Evolutionary conservation across 2,888 invertebrate species (phyloP).

Genomic region (Galerucella calmariensis): DNA sequence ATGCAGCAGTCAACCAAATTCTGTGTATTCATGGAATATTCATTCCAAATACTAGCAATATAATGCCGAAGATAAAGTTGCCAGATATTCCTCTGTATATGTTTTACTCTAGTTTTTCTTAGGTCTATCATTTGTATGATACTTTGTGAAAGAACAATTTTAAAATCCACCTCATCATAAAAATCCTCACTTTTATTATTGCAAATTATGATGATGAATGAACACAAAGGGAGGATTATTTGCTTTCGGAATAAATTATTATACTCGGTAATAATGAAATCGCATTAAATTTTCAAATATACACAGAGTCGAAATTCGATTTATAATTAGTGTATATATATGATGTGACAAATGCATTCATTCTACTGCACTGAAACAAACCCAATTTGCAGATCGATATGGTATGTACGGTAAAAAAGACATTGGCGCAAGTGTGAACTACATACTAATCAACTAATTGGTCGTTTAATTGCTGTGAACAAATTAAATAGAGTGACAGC

Average conservation of each 20-base stretch:
- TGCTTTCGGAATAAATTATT: neutral
- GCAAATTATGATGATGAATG: neutral
- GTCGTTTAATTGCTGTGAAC: constrained; percentile 1
- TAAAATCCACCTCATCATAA: neutral
- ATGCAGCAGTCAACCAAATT: too few relatives aligned
- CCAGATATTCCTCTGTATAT: too few relatives aligned
- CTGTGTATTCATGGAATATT: too few relatives aligned
- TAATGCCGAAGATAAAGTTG: too few relatives aligned
- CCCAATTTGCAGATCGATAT: neutral
- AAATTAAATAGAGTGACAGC: neutral
- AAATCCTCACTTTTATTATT: neutral
- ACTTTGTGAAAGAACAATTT: neutral
- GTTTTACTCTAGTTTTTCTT: too few relatives aligned
- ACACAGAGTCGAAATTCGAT: neutral
- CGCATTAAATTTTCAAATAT: neutral
- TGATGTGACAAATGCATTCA: neutral
- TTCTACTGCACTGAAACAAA: neutral
- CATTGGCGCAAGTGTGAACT: constrained; percentile 12
- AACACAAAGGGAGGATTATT: neutral
- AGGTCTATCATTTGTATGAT: too few relatives aligned
- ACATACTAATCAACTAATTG: constrained; percentile 14
- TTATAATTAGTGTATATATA: neutral
- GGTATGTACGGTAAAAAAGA: neutral
- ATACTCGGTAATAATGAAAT: neutral
- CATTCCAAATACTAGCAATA: too few relatives aligned